A percentile compares a stretch with the other conserved stretches of the same genome.
phyloP scores from a whole-genome alignment of 2,113 vertebrate species.

The Glareola pratincola region DNA sequence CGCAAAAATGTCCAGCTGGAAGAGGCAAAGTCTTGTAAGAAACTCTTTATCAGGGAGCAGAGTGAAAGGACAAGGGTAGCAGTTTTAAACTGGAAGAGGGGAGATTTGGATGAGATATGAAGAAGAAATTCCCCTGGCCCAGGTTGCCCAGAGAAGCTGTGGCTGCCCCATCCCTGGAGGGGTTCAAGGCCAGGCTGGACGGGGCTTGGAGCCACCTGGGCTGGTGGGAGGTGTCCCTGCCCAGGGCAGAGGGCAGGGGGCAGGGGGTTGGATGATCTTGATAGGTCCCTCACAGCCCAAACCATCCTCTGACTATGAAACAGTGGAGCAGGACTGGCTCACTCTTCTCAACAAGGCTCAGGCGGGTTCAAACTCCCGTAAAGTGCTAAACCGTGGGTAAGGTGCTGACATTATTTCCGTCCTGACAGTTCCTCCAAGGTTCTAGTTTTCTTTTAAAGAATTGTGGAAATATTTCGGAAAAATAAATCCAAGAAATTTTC shows the following conservation, averaged over 20 bases:
- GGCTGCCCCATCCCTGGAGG: background rate
- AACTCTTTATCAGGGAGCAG: background rate
- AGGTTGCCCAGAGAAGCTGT: background rate
- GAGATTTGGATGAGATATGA: background rate
- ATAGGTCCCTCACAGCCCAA: background rate
- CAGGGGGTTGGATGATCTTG: no score
- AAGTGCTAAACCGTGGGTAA: background rate
- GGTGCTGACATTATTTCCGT: background rate
- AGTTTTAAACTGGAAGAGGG: background rate
- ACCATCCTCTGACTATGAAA: background rate
- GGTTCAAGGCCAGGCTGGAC: background rate
- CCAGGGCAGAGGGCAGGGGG: background rate
- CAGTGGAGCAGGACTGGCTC: background rate
- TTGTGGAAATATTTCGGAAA: no score
- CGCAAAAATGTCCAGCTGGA: background rate
- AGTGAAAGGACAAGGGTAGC: background rate
- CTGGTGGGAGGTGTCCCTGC: background rate
- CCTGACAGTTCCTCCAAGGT: background rate
- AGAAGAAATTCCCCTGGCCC: background rate
- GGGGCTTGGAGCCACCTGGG: background rate
- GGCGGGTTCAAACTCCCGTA: background rate
- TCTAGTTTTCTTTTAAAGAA: background rate
- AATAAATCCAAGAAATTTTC: background rate
- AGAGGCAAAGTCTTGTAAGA: background rate
- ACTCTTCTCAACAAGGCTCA: fast-evolving